Percentiles rank a stretch among this genome's conserved stretches.
phyloP scores from a whole-genome alignment of 2,113 vertebrate genomes.

The Tyrannus savana region DNA sequence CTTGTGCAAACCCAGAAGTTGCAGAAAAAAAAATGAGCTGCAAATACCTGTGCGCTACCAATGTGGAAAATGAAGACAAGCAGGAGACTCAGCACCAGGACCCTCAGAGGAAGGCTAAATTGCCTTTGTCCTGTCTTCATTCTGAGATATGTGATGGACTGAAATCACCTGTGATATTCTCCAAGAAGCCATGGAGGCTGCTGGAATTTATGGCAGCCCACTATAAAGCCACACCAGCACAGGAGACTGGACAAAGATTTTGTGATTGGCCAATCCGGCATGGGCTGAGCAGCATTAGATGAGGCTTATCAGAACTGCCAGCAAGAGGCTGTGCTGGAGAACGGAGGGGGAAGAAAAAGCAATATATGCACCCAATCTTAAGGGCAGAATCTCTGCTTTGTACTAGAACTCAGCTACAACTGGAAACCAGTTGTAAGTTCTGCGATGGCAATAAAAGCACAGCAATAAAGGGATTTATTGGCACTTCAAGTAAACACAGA shows the following conservation, averaged over 20 bases:
- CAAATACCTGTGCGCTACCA: neutral
- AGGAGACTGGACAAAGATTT: neutral
- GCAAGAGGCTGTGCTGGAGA: neutral
- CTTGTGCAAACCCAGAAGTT: neutral
- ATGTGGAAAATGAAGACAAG: neutral
- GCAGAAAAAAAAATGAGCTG: neutral
- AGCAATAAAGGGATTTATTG: neutral
- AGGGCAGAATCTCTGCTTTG: neutral
- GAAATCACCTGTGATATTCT: neutral
- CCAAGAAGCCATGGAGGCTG: neutral
- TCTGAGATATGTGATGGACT: accelerated
- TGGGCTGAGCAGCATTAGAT: neutral
- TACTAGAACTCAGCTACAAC: neutral
- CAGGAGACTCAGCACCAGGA: neutral
- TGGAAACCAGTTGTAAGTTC: neutral
- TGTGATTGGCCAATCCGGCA: neutral
- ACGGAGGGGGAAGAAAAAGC: neutral
- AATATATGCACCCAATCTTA: neutral
- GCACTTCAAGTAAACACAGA: neutral
- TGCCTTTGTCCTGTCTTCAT: neutral
- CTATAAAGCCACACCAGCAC: neutral
- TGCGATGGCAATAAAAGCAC: neutral
- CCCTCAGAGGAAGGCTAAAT: neutral
- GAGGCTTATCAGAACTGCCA: neutral
- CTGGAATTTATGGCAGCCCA: neutral